Base-by-base conservation (phyloP, 2,113 vertebrate genomes). In the Trematomus loennbergii region DNA sequence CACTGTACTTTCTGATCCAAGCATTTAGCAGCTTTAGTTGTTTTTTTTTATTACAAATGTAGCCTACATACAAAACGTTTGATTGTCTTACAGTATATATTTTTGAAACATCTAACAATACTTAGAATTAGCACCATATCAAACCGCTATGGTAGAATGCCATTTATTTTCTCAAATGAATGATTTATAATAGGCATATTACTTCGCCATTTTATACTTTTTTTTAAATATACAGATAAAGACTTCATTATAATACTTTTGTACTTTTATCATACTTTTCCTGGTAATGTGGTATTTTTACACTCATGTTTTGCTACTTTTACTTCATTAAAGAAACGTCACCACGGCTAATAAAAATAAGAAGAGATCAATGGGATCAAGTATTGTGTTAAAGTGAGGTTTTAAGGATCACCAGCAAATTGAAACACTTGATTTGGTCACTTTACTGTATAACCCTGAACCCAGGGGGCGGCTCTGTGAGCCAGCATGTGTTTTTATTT, bases 401-500 rank as follows among this genome's bases (percentile, higher is more conserved):
- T 54, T 36, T 58, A 54, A 50, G 20, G 33, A 53, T 55, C 78
- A 70, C 49, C 48, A 78, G 9, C 73, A 72, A 75, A 72, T 9
- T 52, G 20, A 84, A 87, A 75, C 72, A 75, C 74, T 82, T 87
- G 17, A 79, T 81, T 65, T 81, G 63, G 73, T 68, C 71, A 77
- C 70, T 88, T 83, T 74, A 64, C 74, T 79, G 73, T 81, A 71
- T 59, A 82, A 82, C 48, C 9, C n/a, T 58, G 50, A 52, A 64
- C 66, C 83, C 78, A 50, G 65, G 77, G 66, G 88, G 79, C 66
- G 22, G 78, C 17, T 69, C 66, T 74, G 48, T 59, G 72, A 77
- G 88, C 80, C 87, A 83, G 87, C 90, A 84, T 90, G 88, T 88
- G 87, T 88, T 94, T 91, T 90, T 89, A 79, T 89, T 92, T 80